A percentile compares a stretch with the other conserved stretches of the same genome.
Conservation (phyloP, 2,797 vertebrate genomes). For the Ammospiza maritima region DNA sequence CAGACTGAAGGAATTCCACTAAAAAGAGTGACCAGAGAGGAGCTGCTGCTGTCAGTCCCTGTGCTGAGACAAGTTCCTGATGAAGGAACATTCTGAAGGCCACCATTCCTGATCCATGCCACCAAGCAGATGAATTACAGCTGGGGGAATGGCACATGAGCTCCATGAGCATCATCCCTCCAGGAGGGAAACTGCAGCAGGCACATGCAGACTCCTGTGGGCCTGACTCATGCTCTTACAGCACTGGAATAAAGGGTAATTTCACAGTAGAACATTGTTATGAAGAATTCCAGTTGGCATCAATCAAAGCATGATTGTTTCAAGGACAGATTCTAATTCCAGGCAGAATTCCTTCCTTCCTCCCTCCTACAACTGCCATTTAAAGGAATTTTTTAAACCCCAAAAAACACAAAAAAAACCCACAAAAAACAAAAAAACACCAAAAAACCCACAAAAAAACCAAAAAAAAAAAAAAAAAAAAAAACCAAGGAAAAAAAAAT, state of each 20-base stretch:
- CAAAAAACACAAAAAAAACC: too few species aligned
- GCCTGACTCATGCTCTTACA: not conserved
- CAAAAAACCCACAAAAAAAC: too few species aligned
- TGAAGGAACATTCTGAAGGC: not conserved
- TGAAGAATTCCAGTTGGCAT: not conserved
- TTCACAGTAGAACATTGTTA: not conserved
- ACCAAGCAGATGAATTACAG: not conserved
- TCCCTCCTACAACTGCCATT: not conserved
- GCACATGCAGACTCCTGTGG: not conserved
- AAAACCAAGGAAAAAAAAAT: too few species aligned
- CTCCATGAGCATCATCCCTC: not conserved
- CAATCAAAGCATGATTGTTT: not conserved
- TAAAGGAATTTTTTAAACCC: not conserved
- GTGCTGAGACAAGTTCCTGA: not conserved
- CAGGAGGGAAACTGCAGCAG: not conserved
- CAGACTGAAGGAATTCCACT: not conserved
- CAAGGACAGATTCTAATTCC: not conserved
- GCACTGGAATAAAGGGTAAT: not conserved
- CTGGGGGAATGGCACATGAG: not conserved
- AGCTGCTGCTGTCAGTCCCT: not conserved
- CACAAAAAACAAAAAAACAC: too few species aligned
- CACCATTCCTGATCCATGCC: not conserved
- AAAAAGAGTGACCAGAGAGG: not conserved
- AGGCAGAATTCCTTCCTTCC: conserved; percentile 14
- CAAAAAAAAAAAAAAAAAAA: too few species aligned